phyloP scores from a whole-genome alignment of 2,888 invertebrate genomes.

The Himalopsyche anomala region DNA sequence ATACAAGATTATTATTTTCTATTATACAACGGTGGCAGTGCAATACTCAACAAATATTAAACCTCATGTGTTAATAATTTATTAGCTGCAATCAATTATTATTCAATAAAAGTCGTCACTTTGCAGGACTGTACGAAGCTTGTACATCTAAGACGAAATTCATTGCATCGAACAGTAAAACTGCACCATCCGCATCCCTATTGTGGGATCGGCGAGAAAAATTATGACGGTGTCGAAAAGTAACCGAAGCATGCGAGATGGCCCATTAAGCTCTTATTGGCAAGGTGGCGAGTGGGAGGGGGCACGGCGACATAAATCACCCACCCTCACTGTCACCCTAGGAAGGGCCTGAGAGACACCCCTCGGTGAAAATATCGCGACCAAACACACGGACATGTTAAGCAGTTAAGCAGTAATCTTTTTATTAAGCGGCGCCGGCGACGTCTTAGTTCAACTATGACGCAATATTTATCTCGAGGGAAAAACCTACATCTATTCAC shows the following conservation, averaged over 20 bases:
- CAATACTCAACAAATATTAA: too few relatives aligned
- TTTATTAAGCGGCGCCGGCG: conserved; percentile 51
- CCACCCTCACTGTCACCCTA: conserved; percentile 51
- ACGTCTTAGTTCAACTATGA: conserved; percentile 6
- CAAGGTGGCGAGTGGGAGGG: conserved; percentile 50
- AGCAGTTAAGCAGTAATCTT: conserved; percentile 64
- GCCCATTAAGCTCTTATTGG: conserved; percentile 64
- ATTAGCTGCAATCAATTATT: too few relatives aligned
- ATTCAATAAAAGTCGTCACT: not conserved
- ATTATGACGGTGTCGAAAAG: conserved; percentile 61
- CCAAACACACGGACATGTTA: conserved; percentile 63
- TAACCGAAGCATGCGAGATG: conserved; percentile 63
- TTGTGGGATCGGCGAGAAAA: conserved; percentile 50
- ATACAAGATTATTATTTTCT: too few relatives aligned
- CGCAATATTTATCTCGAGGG: too few relatives aligned
- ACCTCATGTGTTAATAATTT: too few relatives aligned
- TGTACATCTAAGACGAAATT: not conserved
- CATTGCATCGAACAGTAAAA: conserved; percentile 25
- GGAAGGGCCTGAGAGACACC: conserved; percentile 50
- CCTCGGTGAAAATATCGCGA: conserved; percentile 59
- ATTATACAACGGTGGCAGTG: too few relatives aligned
- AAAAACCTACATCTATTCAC: too few relatives aligned
- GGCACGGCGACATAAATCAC: conserved; percentile 59
- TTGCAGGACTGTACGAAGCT: conserved; percentile 1
- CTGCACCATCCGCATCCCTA: conserved; percentile 26